Conservation (phyloP, 2,113 vertebrate species). For the Heterocephalus glaber region DNA sequence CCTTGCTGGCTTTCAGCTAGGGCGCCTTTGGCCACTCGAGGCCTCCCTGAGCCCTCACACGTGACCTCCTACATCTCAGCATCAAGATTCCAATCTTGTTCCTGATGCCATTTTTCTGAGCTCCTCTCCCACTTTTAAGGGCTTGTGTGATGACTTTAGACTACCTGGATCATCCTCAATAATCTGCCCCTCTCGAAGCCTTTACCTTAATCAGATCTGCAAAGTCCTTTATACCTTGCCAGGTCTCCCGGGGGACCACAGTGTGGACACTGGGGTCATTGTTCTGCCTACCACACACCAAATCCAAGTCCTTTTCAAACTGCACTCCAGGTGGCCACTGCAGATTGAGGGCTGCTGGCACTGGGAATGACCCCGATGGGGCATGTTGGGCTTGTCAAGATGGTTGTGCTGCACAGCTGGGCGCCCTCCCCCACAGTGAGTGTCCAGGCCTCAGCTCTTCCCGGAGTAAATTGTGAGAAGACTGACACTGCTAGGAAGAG, state of each 20-base stretch:
- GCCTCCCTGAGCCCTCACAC: no score
- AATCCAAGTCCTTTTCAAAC: background rate
- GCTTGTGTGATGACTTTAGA: background rate
- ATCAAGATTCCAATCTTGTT: no score
- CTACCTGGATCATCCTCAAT: background rate
- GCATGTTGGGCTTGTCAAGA: fast-evolving
- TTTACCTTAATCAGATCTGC: background rate
- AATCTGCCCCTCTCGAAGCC: background rate
- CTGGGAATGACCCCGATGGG: fast-evolving
- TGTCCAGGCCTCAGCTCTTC: background rate
- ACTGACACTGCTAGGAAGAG: background rate
- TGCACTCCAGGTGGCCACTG: background rate
- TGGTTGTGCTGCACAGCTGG: fast-evolving
- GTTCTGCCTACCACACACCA: background rate
- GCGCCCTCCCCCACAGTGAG: fast-evolving
- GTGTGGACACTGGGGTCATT: background rate
- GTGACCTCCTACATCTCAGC: background rate
- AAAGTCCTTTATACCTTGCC: background rate
- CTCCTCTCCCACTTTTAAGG: background rate
- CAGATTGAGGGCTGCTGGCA: fast-evolving
- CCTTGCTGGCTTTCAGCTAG: background rate
- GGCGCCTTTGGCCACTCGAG: background rate
- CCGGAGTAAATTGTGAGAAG: background rate
- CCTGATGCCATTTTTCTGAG: background rate
- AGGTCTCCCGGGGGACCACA: background rate